Conservation (phyloP, 2,113 vertebrate species). For the Syngnathus typhle region DNA sequence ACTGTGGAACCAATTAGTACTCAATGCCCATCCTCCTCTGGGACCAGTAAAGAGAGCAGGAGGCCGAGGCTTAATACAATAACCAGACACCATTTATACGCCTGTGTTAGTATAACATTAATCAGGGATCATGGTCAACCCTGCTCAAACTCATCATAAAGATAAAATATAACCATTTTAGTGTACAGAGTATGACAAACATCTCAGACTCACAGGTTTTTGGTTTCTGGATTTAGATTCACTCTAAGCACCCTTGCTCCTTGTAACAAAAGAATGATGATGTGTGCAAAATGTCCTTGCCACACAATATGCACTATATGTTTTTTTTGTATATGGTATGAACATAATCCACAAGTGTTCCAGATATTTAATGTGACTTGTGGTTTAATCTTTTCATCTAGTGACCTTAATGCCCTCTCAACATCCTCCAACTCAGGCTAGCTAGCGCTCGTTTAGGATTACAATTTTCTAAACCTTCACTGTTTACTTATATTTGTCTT, state of each 20-base stretch:
- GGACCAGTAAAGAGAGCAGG: slow-evolving; percentile 70
- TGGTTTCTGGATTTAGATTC: slow-evolving; percentile 54
- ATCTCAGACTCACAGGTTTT: too few relatives aligned
- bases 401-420: slow-evolving; percentile 17
- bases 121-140: slow-evolving; percentile 34
- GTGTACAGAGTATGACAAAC: too few relatives aligned
- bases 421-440: neutral
- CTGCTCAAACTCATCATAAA: slow-evolving; percentile 21
- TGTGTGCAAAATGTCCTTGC: neutral
- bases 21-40: slow-evolving; percentile 65
- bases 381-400: slow-evolving; percentile 11
- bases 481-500: neutral
- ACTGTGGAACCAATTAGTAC: slow-evolving; percentile 94
- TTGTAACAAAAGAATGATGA: slow-evolving; percentile 59
- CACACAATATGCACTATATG: neutral
- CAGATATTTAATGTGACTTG: slow-evolving; percentile 28
- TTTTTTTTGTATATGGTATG: slow-evolving; percentile 17
- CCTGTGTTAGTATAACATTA: slow-evolving; percentile 33
- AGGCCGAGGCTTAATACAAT: slow-evolving; percentile 74
- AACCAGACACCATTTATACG: slow-evolving; percentile 55
- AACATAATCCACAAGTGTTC: slow-evolving; percentile 18
- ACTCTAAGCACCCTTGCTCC: slow-evolving; percentile 27
- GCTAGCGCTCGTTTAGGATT: too few relatives aligned
- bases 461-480: neutral
- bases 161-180: slow-evolving; percentile 1